Base-by-base conservation (phyloP, 2,113 vertebrate species). In the Synodontis membranacea region DNA sequence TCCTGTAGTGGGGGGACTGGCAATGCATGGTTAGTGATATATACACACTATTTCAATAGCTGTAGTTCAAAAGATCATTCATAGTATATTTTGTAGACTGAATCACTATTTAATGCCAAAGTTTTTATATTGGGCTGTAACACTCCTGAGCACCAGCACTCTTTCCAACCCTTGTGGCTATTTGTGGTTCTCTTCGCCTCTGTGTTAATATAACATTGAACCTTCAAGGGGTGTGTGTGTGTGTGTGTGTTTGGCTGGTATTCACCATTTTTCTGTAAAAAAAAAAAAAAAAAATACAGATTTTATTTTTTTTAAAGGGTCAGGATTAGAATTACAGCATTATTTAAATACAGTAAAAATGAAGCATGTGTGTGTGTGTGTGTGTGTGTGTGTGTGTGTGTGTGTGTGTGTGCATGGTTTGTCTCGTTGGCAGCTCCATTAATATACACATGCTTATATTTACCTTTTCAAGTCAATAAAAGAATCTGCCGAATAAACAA, bases 11-110 rank as follows among this genome's bases (percentile, higher is more conserved):
- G 21, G 25, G 56, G 37, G 54, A n/a, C 25, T 48, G 58, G 34
- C 52, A 42, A 12, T 82, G 34, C 2, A 3, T 4, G 37, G 58
- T 9, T 28, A 58, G 39, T 48, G n/a, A 72, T 83, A 86, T 28
- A 48, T 31, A 80, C 28, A 50, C 34, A 60, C 72, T 79, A 50
- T 60, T 64, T 85, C 72, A 78, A 31, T 34, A 76, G 25, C 54
- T 60, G 14, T 42, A 75, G 39, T 50, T 50, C 14, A 31, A 68
- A 19, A 64, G 15, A 52, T 78, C 15, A 50, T 52, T 52, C 8
- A 78, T 50, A 37, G 50, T 54, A 79, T 56, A 54, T 37, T 79
- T 79, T 37, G 48, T 37, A 54, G 75, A n/a, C 15, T 50, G 15
- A 50, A 5, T 48, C 23, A 74, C 23, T 74, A 25, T 28, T 54